These are phyloP conservation scores for Pseudobourletiella spinata DNA, from an alignment of 1,140 invertebrate genomes.

Conservation along the genomic window DNA sequence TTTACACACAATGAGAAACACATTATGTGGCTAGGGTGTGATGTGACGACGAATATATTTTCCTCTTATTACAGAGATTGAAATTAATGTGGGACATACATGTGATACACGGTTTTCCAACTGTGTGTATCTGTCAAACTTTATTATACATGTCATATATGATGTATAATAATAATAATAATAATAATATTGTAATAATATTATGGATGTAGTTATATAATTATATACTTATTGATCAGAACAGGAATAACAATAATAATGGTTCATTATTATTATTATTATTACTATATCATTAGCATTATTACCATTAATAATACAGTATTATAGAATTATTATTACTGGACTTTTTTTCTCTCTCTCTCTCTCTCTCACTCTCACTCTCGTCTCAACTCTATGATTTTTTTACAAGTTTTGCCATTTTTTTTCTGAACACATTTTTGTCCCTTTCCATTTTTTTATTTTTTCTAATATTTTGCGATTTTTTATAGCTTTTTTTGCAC, in stretches of 20 bases:
- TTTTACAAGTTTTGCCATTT: conserved; percentile 9
- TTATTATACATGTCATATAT: too few relatives aligned
- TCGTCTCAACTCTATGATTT: too few relatives aligned
- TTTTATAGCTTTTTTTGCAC: conserved; percentile 1
- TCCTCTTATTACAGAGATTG: too few relatives aligned
- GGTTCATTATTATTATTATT: too few relatives aligned
- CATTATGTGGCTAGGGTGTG: too few relatives aligned
- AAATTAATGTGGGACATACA: too few relatives aligned
- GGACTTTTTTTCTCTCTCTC: neutral
- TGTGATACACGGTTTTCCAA: too few relatives aligned
- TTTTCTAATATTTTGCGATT: conserved; percentile 12
- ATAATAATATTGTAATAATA: neutral
- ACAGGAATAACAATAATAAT: neutral
- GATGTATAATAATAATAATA: neutral
- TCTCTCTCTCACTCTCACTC: neutral
- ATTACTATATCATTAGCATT: too few relatives aligned
- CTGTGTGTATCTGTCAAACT: too few relatives aligned
- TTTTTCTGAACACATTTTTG: conserved; percentile 25
- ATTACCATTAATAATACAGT: too few relatives aligned
- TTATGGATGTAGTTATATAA: neutral
- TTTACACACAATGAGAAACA: too few relatives aligned
- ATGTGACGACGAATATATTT: too few relatives aligned
- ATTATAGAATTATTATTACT: neutral
- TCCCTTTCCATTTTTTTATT: conserved; percentile 13
- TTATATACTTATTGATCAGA: neutral